These are phyloP conservation scores for Agonopterix subpropinquella DNA, from an alignment of 2,888 invertebrate species.

Conservation along the genomic window DNA sequence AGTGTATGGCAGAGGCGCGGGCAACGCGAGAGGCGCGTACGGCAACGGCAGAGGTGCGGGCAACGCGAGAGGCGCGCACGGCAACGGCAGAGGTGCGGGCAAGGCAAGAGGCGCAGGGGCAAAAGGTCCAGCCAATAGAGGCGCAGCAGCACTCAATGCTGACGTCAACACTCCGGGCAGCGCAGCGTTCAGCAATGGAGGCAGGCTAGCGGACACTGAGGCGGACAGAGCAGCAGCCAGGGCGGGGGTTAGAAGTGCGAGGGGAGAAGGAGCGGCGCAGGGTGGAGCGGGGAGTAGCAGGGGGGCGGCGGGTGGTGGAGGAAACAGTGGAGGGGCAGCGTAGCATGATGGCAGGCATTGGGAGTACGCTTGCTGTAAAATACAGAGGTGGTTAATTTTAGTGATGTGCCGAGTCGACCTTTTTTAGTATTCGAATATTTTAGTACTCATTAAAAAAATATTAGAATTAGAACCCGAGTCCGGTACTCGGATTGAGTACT, in stretches of 20 bases:
- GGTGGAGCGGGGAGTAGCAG: background rate
- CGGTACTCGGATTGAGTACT: too few relatives aligned
- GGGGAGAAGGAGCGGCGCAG: constrained; percentile 6
- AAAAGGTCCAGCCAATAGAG: constrained; percentile 23
- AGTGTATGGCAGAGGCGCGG: background rate
- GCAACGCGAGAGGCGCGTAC: constrained; percentile 3
- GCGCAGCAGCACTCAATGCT: constrained; percentile 23
- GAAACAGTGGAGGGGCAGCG: background rate
- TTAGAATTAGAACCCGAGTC: too few relatives aligned
- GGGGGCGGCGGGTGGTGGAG: background rate
- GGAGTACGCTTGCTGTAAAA: background rate
- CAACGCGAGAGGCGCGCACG: background rate
- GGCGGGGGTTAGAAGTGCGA: background rate
- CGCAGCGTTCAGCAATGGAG: constrained; percentile 20
- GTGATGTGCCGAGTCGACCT: too few relatives aligned
- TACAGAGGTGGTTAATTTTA: background rate
- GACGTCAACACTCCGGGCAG: constrained; percentile 38
- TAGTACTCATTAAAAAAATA: too few relatives aligned
- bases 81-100: background rate
- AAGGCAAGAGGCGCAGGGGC: background rate
- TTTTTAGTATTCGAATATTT: too few relatives aligned
- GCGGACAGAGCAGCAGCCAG: background rate
- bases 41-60: constrained; percentile 7
- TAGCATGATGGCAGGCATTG: background rate
- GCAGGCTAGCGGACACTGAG: background rate